Base-by-base conservation (phyloP, 2,113 vertebrate species). In the Anhinga rufa region DNA sequence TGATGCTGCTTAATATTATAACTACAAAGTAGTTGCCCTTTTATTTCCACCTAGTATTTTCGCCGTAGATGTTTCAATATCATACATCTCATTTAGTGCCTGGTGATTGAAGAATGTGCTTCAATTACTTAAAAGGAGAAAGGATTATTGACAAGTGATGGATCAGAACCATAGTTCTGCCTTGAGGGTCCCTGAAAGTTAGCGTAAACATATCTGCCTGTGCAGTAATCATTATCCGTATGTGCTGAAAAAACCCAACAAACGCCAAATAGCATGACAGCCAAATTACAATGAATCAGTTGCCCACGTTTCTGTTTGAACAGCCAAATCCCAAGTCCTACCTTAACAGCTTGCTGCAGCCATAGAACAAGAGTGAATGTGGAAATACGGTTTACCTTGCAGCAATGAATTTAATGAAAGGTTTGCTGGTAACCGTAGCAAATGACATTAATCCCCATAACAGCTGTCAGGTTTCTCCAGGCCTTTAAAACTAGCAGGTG, bases 361-460 rank as follows among this genome's bases (percentile, higher is more conserved):
- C 55, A 17, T 31, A 75, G 55, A 86, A 62, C 49, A 38, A 74
- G 58, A 91, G 82, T 7, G 22, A 90, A 77, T 68, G 60, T 75
- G 42, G 71, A 92, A 96, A 88, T 58, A 76, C 14, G 24, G 46
- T 94, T 96, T 95, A 86, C 87, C 91, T 93, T 82, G 62, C 75
- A 90, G 91, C 81, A 88, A 75, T 60, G 78, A 88, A 82, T 75
- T 81, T 91, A 95, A 95, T 90, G 71, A 90, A 91, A 95, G 75
- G 68, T 90, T 97, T 95, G 20, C 82, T 91, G 64, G 89, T 81
- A 93, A 88, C 86, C 89, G 81, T 55, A 95, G 76, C 58, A 97
- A 96, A 96, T 71, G 64, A 91, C 51, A 40, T 86, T 88, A 97
- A 92, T 92, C 58, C 58, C 38, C n/a, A 9, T 86, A 82, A 94